Percentiles rank a stretch among this genome's conserved stretches.
Conservation (phyloP, 2,888 invertebrate genomes). For the Harpalus rufipes region DNA sequence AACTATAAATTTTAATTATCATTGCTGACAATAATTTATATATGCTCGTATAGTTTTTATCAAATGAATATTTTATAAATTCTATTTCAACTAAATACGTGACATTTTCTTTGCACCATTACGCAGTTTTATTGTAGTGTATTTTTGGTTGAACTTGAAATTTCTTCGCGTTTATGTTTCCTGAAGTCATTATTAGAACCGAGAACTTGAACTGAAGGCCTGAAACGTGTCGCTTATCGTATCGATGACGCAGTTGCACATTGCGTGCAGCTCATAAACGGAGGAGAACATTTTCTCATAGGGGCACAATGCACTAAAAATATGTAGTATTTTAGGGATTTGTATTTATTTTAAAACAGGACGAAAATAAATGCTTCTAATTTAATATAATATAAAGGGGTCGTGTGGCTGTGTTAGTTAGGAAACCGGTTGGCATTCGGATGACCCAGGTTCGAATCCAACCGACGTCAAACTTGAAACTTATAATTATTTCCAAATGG, state of each 20-base stretch:
- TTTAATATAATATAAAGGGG: too few relatives aligned
- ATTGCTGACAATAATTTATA: too few relatives aligned
- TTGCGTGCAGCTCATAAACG: background rate
- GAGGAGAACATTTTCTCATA: background rate
- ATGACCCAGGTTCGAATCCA: too few relatives aligned
- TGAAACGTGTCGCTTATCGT: background rate
- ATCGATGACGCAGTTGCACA: background rate
- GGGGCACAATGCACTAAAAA: background rate
- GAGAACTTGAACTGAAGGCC: slow-evolving; percentile 32
- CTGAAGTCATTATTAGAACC: slow-evolving; percentile 39
- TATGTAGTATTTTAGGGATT: background rate
- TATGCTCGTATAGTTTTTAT: too few relatives aligned
- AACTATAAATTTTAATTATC: too few relatives aligned
- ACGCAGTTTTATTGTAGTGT: background rate
- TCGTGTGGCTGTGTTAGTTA: too few relatives aligned
- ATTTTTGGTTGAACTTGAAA: slow-evolving; percentile 43
- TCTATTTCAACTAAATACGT: background rate
- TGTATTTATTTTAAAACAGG: background rate
- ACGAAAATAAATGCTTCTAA: too few relatives aligned
- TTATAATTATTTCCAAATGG: too few relatives aligned
- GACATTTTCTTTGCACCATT: background rate
- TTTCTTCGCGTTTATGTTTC: slow-evolving; percentile 15
- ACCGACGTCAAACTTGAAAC: too few relatives aligned
- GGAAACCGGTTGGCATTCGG: too few relatives aligned
- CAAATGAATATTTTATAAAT: background rate